Evolutionary conservation across 53 echinoderm and acorn worm genomes (phyloP), one percentile per base, ranked within the genome.

Genomic region (Zoroaster sp.): DNA sequence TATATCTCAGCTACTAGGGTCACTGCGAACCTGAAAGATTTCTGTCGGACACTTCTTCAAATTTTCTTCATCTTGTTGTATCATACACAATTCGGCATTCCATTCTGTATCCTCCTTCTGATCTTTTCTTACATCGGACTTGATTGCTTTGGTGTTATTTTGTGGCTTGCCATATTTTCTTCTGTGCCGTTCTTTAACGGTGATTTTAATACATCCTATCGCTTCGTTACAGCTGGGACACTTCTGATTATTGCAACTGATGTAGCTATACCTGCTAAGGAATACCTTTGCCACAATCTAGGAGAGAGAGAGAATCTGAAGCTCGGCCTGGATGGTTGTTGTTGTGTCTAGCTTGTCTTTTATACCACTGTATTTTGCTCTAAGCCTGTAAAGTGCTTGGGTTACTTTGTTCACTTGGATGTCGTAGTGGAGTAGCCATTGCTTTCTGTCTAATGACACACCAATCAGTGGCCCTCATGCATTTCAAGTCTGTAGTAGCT

Each of bases 381-480:
- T 78, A 31, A 69, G 78, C 33, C n/a, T n/a, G n/a, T n/a, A 4
- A 17, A 15, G 14, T 69, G 41, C 79, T 69, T 42, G 82, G 90
- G 4, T 59, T 73, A 40, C 45, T 89, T 7, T 72, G 72, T 82
- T 81, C 81, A 18, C 32, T 81, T 37, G 90, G 90, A 4, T 55
- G 90, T 31, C 80, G 90, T 4, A 89, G 73, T 73, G 90, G 90
- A 32, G 15, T 89, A 34, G 90, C 90, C 3, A 40, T 89, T 32
- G 90, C 90, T 35, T 89, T 80, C 73, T 81, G 90, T 55, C 44
- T 89, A 18, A 89, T 82, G 81, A 72, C 59, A 14, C 81, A 73
- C 15, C 40, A 44, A 32, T 51, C 23, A 54, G 42, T 75, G 13
- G 23, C 65, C 54, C 51, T 18, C 28, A 20, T 18, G 71, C 46